Evolutionary conservation across 2,113 vertebrate genomes (phyloP), one percentile per base, ranked within the genome.

Genomic region (Uria lomvia): DNA sequence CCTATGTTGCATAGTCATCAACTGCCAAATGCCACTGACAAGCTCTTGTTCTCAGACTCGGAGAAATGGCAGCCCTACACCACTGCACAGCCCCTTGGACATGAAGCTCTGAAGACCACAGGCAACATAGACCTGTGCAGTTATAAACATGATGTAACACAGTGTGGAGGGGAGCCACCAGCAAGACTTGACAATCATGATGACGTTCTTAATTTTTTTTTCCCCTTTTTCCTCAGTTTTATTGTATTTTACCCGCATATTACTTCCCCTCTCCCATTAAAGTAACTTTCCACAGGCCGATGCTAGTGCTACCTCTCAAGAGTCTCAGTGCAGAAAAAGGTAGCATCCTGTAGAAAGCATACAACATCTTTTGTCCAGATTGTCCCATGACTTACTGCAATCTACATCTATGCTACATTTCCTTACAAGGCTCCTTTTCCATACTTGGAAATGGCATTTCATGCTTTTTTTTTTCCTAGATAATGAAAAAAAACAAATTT

Each of bases 11-110:
- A 22, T 36, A 38, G 58, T 29, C 13, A 67, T 27, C 26, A 74
- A 32, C 36, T 53, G 23, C 15, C 55, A 63, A 77, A 40, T 12
- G 26, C 36, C 24, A 50, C n/a, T 56, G 52, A 80, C 30, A 67
- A 88, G 68, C 15, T 78, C 27, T 22, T 52, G 15, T 5, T 71
- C n/a, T 65, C 43, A 56, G n/a, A 53, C 23, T 20, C 29, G 12
- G 32, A 30, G 24, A 79, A 83, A 63, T 0, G 6, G 36, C 29
- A 92, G 49, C 42, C 30, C 58, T 68, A 12, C 7, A 6, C 26
- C 66, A 50, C 20, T 18, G 21, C 38, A 30, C 1, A 82, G 40
- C 29, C 8, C 16, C 45, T 38, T 0, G 0, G 43, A 53, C 6
- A 2, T 4, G 22, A 30, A 79, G 29, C n/a, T 6, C 21, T 15